A percentile compares a stretch with the other conserved stretches of the same genome.
Conservation (phyloP, 2,113 vertebrate species). For the Dasypus novemcinctus region DNA sequence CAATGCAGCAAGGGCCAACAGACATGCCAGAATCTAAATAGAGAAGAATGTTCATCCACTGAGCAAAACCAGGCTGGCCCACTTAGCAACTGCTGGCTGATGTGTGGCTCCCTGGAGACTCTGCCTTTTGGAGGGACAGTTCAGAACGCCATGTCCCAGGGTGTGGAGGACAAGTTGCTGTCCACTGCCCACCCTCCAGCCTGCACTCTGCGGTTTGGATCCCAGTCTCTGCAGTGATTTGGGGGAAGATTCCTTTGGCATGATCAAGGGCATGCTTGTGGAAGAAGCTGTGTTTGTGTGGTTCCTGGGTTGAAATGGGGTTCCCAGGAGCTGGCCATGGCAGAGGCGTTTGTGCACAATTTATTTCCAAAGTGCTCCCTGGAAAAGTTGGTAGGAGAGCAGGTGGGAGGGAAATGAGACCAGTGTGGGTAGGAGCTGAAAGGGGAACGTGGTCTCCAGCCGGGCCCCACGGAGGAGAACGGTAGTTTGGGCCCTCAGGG, state of each 20-base stretch:
- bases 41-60: not conserved
- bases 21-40: not conserved
- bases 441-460: fast-evolving
- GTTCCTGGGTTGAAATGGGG: constrained; percentile 9
- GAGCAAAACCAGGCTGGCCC: not conserved
- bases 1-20: not conserved
- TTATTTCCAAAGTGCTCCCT: not conserved
- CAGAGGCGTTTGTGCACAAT: not conserved
- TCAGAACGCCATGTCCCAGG: not conserved
- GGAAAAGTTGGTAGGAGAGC: not conserved
- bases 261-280: constrained; percentile 37
- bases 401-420: not conserved
- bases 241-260: constrained; percentile 35
- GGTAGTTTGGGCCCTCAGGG: not conserved
- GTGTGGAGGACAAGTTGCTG: not conserved
- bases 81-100: fast-evolving
- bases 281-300: not conserved
- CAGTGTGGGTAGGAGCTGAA: not conserved
- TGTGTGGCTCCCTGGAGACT: not conserved
- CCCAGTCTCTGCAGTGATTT: not conserved
- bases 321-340: not conserved
- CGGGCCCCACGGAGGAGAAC: not conserved
- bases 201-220: not conserved
- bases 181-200: not conserved
- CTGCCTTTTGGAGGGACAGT: not conserved